Conservation (phyloP, 2,797 vertebrate species). For the Schizopygopsis pylzovi region DNA sequence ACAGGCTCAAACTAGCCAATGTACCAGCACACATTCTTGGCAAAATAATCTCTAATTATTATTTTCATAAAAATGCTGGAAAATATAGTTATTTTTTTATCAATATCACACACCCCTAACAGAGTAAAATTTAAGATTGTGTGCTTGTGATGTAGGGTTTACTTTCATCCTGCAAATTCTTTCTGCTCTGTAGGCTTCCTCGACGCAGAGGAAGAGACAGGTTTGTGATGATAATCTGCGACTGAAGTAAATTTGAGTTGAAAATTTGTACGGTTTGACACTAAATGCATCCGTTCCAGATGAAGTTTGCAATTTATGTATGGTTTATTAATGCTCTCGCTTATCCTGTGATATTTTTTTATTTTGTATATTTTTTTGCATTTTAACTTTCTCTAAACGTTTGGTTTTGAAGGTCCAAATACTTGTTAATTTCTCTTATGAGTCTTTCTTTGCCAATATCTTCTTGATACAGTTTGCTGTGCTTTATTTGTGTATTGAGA, state of each 20-base stretch:
- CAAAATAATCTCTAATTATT: neutral
- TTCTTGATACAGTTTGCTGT: constrained; percentile 21
- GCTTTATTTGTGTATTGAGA: constrained; percentile 40
- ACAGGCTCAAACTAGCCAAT: neutral
- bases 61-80: neutral
- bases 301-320: neutral
- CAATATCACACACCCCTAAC: neutral
- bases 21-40: neutral
- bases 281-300: constrained; percentile 48
- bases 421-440: neutral
- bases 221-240: constrained; percentile 74
- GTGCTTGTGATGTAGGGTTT: constrained; percentile 15
- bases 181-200: constrained; percentile 74
- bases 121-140: neutral
- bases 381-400: constrained; percentile 1
- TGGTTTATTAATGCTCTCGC: neutral
- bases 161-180: constrained; percentile 73
- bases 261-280: constrained; percentile 25
- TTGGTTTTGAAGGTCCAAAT: neutral
- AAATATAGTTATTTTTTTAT: neutral
- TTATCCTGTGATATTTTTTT: neutral
- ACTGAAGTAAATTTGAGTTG: constrained; percentile 52
- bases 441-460: constrained; percentile 31
- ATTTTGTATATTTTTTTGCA: neutral
- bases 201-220: constrained; percentile 74